A percentile compares a stretch with the other conserved stretches of the same genome.
Conservation (phyloP, 2,113 vertebrate genomes). For the Xenopus laevis region DNA sequence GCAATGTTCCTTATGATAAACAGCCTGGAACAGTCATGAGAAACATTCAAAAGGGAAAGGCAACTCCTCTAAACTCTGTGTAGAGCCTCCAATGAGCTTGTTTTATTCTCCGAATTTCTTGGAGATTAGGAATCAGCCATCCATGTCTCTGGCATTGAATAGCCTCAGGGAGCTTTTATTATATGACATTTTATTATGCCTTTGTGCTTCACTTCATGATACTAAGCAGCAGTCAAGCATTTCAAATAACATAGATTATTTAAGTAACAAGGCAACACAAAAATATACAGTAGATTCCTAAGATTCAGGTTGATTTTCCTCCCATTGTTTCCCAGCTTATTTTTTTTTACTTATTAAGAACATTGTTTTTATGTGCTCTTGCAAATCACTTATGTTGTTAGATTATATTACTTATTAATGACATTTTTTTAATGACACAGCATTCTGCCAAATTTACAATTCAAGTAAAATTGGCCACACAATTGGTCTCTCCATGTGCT, state of each 20-base stretch:
- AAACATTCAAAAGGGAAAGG: not conserved
- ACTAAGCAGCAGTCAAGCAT: slow-evolving; percentile 11
- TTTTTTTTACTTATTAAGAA: slow-evolving; percentile 5
- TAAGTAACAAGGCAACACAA: slow-evolving; percentile 6
- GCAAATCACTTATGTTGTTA: too few species aligned
- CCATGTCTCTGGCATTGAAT: not conserved
- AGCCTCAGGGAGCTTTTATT: not conserved
- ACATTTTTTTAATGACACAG: too few species aligned
- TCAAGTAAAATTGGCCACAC: too few species aligned
- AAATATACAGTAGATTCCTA: slow-evolving; percentile 2
- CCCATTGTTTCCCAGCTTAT: slow-evolving; percentile 11
- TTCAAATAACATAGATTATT: slow-evolving; percentile 13
- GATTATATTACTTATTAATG: too few species aligned
- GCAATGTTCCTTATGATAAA: not conserved
- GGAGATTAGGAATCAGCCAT: not conserved
- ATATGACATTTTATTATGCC: slow-evolving; percentile 19
- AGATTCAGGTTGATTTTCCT: slow-evolving; percentile 17
- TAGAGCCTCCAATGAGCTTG: slow-evolving; percentile 11
- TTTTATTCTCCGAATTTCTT: not conserved
- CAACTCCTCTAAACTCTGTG: slow-evolving; percentile 3
- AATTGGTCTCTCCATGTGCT: too few species aligned
- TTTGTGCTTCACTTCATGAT: not conserved
- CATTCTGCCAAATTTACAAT: too few species aligned
- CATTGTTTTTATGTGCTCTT: not conserved
- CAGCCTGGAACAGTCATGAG: not conserved